These are phyloP conservation scores for Megaceryle maxima DNA, from an alignment of 2,113 vertebrate species.

Conservation along the genomic window DNA sequence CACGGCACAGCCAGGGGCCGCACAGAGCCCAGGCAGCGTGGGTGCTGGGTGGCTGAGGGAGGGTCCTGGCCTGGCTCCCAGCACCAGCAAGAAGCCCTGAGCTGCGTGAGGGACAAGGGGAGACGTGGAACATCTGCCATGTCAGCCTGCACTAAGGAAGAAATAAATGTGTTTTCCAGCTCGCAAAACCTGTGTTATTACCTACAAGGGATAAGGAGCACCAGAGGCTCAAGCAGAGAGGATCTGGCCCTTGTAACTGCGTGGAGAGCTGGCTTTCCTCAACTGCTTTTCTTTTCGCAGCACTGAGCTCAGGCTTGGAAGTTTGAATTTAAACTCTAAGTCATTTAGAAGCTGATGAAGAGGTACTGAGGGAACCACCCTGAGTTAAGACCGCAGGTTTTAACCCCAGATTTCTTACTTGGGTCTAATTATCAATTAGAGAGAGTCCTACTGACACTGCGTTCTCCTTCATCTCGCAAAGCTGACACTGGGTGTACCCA, in stretches of 20 bases:
- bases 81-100: accelerated
- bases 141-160: accelerated
- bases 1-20: neutral
- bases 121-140: accelerated
- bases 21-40: too few relatives aligned
- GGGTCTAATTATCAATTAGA: accelerated
- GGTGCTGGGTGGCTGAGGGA: too few relatives aligned
- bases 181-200: neutral
- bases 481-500: neutral
- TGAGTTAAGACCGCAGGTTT: neutral
- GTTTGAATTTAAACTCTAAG: neutral
- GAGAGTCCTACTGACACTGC: neutral
- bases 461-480: neutral
- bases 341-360: neutral
- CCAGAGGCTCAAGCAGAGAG: neutral
- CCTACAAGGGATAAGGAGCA: neutral
- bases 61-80: too few relatives aligned
- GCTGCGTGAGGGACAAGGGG: accelerated
- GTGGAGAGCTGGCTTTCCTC: neutral
- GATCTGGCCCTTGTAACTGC: neutral
- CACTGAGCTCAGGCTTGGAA: neutral
- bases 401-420: neutral
- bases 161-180: neutral
- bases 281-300: neutral
- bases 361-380: neutral